These are phyloP conservation scores for Ganaspis sp. DNA, from an alignment of 1,140 invertebrate genomes.

Conservation along the genomic window DNA sequence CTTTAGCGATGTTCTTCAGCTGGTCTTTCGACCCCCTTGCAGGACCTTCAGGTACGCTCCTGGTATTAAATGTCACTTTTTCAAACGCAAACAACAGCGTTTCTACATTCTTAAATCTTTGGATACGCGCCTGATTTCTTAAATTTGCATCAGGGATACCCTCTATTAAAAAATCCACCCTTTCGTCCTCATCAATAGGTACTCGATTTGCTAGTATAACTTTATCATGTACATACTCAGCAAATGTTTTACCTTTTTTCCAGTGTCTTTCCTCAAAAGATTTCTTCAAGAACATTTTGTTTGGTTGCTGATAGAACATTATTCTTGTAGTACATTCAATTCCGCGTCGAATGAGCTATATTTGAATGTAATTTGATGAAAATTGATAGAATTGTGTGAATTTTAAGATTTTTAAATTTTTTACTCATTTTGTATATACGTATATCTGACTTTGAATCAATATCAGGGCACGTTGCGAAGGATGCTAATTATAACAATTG, in stretches of 20 bases:
- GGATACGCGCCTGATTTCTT: conserved; percentile 35
- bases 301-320: conserved; percentile 36
- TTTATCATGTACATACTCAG: conserved; percentile 55
- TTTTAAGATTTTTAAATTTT: too few relatives aligned
- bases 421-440: too few relatives aligned
- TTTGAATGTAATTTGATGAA: too few relatives aligned
- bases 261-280: conserved; percentile 52
- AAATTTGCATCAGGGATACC: conserved; percentile 39
- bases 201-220: conserved; percentile 54
- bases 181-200: conserved; percentile 45
- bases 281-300: conserved; percentile 36
- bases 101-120: conserved; percentile 25
- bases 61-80: not conserved
- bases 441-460: too few relatives aligned
- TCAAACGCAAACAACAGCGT: conserved; percentile 29
- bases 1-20: not conserved
- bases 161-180: not conserved
- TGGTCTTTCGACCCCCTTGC: not conserved
- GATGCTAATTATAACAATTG: too few relatives aligned
- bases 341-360: too few relatives aligned
- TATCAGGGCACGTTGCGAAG: too few relatives aligned
- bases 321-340: too few relatives aligned
- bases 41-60: not conserved
- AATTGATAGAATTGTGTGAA: too few relatives aligned
- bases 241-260: conserved; percentile 48